Conservation (phyloP, 2,113 vertebrate genomes). For the Elephas maximus region DNA sequence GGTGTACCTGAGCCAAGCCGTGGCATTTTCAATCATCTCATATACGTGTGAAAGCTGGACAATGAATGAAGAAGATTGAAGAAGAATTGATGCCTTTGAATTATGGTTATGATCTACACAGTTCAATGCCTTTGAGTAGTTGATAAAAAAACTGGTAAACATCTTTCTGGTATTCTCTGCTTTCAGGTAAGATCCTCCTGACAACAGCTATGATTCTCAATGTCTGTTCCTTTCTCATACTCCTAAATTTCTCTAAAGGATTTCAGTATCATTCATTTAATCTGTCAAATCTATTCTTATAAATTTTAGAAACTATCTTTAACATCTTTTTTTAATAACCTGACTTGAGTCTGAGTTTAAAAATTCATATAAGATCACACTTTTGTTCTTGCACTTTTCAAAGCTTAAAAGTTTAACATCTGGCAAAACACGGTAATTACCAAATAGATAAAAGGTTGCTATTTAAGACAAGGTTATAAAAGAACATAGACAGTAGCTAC, state of each 20-base stretch:
- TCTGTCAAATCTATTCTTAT: background rate
- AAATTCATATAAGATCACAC: background rate
- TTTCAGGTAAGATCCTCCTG: background rate
- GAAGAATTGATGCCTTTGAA: no score
- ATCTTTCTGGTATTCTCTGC: background rate
- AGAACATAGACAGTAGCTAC: background rate
- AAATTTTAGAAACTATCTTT: background rate
- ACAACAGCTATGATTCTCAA: background rate
- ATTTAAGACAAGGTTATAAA: background rate
- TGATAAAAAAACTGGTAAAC: background rate
- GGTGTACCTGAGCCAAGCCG: no score
- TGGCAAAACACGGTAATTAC: background rate
- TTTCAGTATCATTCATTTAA: background rate
- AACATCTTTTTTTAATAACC: background rate
- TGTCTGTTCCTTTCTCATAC: background rate
- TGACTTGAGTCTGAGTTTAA: background rate
- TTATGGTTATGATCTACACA: background rate
- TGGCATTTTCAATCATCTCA: no score
- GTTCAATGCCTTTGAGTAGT: background rate
- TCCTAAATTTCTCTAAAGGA: background rate
- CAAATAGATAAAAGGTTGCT: background rate
- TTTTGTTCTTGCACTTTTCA: conserved; percentile 1
- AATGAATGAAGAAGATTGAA: no score
- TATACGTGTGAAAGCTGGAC: no score
- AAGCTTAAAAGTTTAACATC: background rate